phyloP scores from a whole-genome alignment of 1,140 invertebrate genomes.

The Thaumetopoea pityocampa region DNA sequence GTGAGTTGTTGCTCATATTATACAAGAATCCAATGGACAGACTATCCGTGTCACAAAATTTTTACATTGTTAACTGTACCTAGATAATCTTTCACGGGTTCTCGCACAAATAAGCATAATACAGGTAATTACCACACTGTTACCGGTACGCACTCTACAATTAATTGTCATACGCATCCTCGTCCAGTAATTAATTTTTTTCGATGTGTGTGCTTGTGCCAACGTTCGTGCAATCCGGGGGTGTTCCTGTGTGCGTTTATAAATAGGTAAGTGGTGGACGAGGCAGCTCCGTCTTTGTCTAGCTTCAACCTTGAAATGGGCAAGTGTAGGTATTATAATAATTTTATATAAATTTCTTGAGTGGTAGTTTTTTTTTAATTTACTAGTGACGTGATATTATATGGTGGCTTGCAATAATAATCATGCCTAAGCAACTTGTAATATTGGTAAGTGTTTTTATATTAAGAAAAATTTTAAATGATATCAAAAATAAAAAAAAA shows the following conservation, averaged over 20 bases:
- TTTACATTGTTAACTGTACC: too few relatives aligned
- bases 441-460: conserved; percentile 39
- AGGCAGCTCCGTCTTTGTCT: conserved; percentile 44
- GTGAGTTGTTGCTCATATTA: too few relatives aligned
- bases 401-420: conserved; percentile 37
- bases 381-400: conserved; percentile 13
- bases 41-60: too few relatives aligned
- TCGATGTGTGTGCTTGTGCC: conserved; percentile 27
- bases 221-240: conserved; percentile 13
- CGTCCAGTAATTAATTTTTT: not conserved
- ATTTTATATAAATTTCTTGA: conserved; percentile 5
- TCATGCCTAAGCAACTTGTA: conserved; percentile 47
- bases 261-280: conserved; percentile 60
- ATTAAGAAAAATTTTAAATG: conserved; percentile 3
- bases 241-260: conserved; percentile 58
- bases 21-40: too few relatives aligned
- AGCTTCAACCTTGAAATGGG: conserved; percentile 63
- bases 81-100: too few relatives aligned
- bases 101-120: conserved; percentile 29
- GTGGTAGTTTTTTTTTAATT: conserved; percentile 1
- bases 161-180: conserved; percentile 19
- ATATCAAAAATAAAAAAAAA: not conserved
- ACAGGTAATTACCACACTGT: conserved; percentile 11
- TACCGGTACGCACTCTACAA: conserved; percentile 18
- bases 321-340: conserved; percentile 19